phyloP scores from a whole-genome alignment of 2,888 invertebrate species.

The Ormyrus labotus region DNA sequence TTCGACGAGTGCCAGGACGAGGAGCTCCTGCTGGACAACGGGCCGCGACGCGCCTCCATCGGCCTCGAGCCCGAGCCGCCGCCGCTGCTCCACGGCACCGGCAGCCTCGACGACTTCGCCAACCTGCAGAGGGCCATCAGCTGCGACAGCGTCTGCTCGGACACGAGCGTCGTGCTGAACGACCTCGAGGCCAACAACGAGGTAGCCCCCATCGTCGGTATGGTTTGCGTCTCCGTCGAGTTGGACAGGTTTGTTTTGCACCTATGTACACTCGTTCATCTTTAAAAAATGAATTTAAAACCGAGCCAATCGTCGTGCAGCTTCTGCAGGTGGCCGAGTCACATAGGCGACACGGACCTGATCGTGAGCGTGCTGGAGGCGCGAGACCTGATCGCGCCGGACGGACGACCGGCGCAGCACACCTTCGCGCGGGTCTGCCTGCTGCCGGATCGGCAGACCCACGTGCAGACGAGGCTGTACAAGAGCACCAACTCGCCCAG shows the following conservation, averaged over 20 bases:
- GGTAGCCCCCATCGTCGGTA: conserved; percentile 84
- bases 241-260: conserved; percentile 82
- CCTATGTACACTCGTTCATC: neutral
- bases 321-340: conserved; percentile 72
- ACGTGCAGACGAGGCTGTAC: conserved; percentile 84
- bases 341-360: conserved; percentile 79
- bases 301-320: neutral
- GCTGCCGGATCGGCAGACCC: conserved; percentile 83
- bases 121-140: conserved; percentile 83
- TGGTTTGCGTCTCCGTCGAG: conserved; percentile 85
- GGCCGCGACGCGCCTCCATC: conserved; percentile 65
- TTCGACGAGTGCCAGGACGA: conserved; percentile 37
- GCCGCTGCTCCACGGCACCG: neutral
- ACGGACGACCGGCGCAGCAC: conserved; percentile 81
- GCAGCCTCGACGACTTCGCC: conserved; percentile 65
- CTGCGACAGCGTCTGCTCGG: conserved; percentile 88
- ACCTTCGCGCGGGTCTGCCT: conserved; percentile 86
- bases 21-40: conserved; percentile 15
- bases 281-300: neutral
- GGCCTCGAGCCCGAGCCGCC: conserved; percentile 69
- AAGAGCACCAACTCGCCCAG: conserved; percentile 83
- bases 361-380: conserved; percentile 87
- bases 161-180: conserved; percentile 84
- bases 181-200: conserved; percentile 81
- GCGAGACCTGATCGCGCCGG: conserved; percentile 82